Conservation (phyloP, 2,888 invertebrate genomes). For the Sphaeridia pumilis region DNA sequence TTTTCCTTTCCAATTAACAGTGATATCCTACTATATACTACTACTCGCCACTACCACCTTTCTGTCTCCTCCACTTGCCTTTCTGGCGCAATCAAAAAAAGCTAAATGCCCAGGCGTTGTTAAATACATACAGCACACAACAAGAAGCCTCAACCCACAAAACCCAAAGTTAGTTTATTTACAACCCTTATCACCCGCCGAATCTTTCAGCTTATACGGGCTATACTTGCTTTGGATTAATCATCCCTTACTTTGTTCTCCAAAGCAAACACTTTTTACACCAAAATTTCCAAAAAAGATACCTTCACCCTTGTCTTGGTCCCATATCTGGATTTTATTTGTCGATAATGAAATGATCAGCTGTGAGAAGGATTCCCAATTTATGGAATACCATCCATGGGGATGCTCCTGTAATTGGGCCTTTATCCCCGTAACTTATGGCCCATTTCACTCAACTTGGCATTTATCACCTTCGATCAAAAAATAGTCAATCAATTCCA, state of each 20-base stretch:
- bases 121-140: too few species aligned
- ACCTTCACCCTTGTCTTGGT: not conserved
- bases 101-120: not conserved
- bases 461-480: not conserved
- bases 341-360: not conserved
- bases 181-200: too few species aligned
- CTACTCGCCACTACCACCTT: too few species aligned
- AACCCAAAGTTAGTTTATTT: too few species aligned
- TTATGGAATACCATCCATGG: not conserved
- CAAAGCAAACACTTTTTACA: not conserved
- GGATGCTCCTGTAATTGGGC: not conserved
- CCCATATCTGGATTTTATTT: not conserved
- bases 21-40: too few species aligned
- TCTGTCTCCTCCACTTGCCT: too few species aligned
- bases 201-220: too few species aligned
- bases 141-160: too few species aligned
- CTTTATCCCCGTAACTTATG: not conserved
- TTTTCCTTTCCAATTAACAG: not conserved
- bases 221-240: not conserved
- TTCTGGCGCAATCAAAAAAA: not conserved
- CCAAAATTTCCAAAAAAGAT: not conserved
- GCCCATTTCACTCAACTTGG: not conserved
- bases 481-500: too few species aligned
- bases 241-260: not conserved
- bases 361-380: not conserved